A percentile compares a stretch with the other conserved stretches of the same genome.
These are phyloP conservation scores for Tragopan temminckii DNA, from an alignment of 2,797 vertebrate genomes.

Conservation along the genomic window DNA sequence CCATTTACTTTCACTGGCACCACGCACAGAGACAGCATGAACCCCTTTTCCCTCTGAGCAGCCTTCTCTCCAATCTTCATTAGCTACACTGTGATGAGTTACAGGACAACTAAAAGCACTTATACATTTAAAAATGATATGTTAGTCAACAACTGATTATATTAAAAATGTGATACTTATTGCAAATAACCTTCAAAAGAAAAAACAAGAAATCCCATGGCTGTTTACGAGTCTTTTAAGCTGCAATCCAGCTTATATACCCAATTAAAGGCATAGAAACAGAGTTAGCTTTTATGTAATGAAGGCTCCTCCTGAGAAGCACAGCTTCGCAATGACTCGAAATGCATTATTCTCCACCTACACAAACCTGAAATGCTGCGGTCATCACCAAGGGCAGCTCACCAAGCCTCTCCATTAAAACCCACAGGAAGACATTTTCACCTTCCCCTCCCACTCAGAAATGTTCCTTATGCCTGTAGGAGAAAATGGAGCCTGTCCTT, in stretches of 20 bases:
- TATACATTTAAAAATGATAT: not conserved
- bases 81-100: not conserved
- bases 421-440: constrained; percentile 6
- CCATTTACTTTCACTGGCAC: not conserved
- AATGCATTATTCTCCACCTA: not conserved
- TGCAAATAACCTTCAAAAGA: not conserved
- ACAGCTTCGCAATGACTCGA: constrained; percentile 10
- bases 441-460: not conserved
- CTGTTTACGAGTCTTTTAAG: constrained; percentile 31
- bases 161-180: constrained; percentile 30
- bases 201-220: not conserved
- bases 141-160: constrained; percentile 6
- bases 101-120: not conserved
- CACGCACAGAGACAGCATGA: not conserved
- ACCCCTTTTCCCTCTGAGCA: not conserved
- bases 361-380: not conserved
- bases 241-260: not conserved
- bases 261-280: constrained; percentile 25
- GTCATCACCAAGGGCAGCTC: not conserved
- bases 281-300: constrained; percentile 21
- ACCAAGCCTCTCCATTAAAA: not conserved
- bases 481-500: not conserved
- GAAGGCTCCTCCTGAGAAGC: constrained; percentile 14
- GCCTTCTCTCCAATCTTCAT: not conserved
- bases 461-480: not conserved